Conservation (phyloP, 2,888 invertebrate species). For the Malthinus seriepunctatus region DNA sequence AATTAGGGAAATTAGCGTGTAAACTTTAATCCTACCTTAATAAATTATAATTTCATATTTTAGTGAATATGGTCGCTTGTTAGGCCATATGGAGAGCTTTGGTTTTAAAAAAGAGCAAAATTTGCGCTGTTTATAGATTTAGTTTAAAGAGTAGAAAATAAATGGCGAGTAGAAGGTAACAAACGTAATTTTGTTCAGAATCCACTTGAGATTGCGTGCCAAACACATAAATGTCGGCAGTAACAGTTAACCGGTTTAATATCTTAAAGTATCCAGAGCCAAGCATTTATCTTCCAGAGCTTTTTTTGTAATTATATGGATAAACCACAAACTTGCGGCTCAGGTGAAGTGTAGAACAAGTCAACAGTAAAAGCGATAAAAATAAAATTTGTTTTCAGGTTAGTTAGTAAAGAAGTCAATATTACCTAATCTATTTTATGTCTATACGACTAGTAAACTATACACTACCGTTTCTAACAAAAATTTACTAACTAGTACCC, state of each 20-base stretch:
- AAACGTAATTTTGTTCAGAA: conserved; percentile 9
- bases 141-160: not conserved
- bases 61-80: too few species aligned
- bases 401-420: not conserved
- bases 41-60: too few species aligned
- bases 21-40: too few species aligned
- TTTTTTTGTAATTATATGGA: conserved; percentile 19
- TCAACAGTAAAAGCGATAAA: conserved; percentile 32
- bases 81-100: too few species aligned
- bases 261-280: conserved; percentile 17
- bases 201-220: conserved; percentile 15
- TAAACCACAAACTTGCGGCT: conserved; percentile 16
- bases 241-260: conserved; percentile 10
- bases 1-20: too few species aligned
- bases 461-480: not conserved
- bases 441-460: not conserved
- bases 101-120: too few species aligned
- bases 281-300: conserved; percentile 11
- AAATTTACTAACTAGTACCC: conserved; percentile 16
- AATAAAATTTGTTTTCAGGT: conserved; percentile 15
- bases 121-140: too few species aligned
- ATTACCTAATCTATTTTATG: conserved; percentile 1
- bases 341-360: conserved; percentile 20
- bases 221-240: conserved; percentile 10
- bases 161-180: conserved; percentile 9